These are phyloP conservation scores for Myotis davidii DNA, from an alignment of 2,113 vertebrate species.

Conservation along the genomic window DNA sequence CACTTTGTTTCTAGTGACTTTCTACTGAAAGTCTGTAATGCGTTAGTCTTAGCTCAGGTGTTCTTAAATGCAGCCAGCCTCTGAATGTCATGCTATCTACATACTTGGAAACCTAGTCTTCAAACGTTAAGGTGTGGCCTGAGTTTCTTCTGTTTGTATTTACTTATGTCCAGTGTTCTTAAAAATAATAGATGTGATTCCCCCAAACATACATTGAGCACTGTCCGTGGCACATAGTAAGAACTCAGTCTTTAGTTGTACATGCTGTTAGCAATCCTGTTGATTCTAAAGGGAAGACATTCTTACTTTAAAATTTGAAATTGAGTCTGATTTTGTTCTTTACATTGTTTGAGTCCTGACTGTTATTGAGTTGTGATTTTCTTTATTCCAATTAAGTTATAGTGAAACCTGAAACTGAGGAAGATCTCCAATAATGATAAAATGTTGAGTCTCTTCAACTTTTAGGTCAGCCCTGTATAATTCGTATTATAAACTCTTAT, in stretches of 20 bases:
- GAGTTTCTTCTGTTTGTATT: constrained; percentile 31
- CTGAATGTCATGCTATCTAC: not conserved
- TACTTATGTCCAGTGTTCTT: not conserved
- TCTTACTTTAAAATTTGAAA: constrained; percentile 56
- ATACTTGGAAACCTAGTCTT: not conserved
- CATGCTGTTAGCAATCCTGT: not conserved
- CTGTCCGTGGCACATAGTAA: not conserved
- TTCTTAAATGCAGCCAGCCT: not conserved
- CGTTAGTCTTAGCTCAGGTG: not conserved
- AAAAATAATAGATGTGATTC: not conserved
- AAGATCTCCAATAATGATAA: not conserved
- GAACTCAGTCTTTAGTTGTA: constrained; percentile 10
- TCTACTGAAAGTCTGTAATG: constrained; percentile 7
- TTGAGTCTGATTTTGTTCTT: constrained; percentile 37
- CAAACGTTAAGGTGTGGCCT: not conserved
- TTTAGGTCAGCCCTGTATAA: constrained; percentile 1
- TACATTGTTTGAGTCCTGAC: not conserved
- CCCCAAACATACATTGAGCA: not conserved
- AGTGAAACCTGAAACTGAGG: constrained; percentile 15
- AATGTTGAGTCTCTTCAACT: not conserved
- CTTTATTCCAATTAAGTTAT: constrained; percentile 1
- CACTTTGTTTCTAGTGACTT: constrained; percentile 27
- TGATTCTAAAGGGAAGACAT: not conserved
- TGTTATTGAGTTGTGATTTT: not conserved
- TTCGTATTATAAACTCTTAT: constrained; percentile 19